A percentile compares a stretch with the other conserved stretches of the same genome.
Conservation (phyloP, 1,140 invertebrate species). For the Oreohelix idahoensis region DNA sequence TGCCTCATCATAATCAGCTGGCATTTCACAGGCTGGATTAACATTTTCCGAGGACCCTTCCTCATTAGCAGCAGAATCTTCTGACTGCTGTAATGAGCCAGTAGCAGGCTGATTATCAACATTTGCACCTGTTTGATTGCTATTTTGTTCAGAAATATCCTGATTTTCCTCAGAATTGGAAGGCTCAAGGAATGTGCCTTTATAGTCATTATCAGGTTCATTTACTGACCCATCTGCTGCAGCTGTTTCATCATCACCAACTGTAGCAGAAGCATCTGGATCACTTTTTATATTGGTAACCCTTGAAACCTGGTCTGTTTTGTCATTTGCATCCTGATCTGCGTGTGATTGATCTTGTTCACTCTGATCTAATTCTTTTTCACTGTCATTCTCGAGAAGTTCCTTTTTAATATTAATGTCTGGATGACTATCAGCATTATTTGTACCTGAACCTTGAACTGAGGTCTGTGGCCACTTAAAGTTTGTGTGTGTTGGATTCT, state of each 20-base stretch:
- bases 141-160: neutral
- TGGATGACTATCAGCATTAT: neutral
- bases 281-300: slow-evolving; percentile 21
- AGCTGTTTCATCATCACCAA: neutral
- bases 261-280: neutral
- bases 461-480: slow-evolving; percentile 10
- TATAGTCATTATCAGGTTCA: slow-evolving; percentile 10
- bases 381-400: slow-evolving; percentile 6
- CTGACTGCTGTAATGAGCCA: neutral
- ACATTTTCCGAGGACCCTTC: neutral
- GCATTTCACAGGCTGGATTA: slow-evolving; percentile 7
- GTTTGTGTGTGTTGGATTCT: neutral
- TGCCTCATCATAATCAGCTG: slow-evolving; percentile 22
- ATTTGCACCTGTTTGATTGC: neutral
- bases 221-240: neutral
- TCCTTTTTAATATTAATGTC: slow-evolving; percentile 26
- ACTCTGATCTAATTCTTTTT: neutral
- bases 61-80: neutral
- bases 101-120: neutral
- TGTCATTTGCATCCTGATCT: neutral
- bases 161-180: neutral
- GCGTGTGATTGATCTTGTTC: neutral
- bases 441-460: slow-evolving; percentile 4
- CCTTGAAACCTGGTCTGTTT: neutral
- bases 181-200: slow-evolving; percentile 8